Evolutionary conservation across 2,113 vertebrate genomes (phyloP), one percentile per base, ranked within the genome.

Genomic region (Bos indicus): DNA sequence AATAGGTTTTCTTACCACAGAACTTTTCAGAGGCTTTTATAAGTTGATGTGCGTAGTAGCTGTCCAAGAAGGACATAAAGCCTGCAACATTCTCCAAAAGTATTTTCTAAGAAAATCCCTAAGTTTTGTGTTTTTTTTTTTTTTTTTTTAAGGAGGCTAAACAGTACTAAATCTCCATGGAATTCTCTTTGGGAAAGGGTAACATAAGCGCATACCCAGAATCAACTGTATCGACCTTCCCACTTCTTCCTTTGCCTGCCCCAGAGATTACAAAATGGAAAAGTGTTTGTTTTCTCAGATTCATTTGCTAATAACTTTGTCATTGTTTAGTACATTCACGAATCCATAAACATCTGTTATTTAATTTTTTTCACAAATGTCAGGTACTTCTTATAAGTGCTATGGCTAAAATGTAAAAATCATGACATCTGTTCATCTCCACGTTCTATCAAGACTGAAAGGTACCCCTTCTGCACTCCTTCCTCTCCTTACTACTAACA

Each of bases 1-100:
- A 91, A 83, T 96, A 91, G 25, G 6, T 86, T 97, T 95, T 57
- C 51, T 85, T 89, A 78, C 36, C 7, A 0, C 30, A 89, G 30
- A 89, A 51, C 33, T 80, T 96, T 95, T 93, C 64, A 83, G 64
- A 90, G 23, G 51, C 40, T 81, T 92, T 94, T 85, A 85, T 92
- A 81, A 80, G 62, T 56, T 80, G 96, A 93, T 88, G 56, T 93
- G 30, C 19, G 52, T 91, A 89, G 59, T 96, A 90, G 52, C 26
- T 64, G 60, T 94, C 36, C 10, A 52, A 93, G 62, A 95, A 77
- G 67, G 43, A 64, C 60, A 89, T 93, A 93, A 96, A 95, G n/a
- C 36, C 78, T 48, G 12, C 80, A 62, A 60, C 56, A 94, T 91
- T 97, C 40, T 83, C 78, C 91, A 33, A 87, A 97, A 94, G 56